phyloP scores from a whole-genome alignment of 2,888 invertebrate species.

The Harpalus rufipes region DNA sequence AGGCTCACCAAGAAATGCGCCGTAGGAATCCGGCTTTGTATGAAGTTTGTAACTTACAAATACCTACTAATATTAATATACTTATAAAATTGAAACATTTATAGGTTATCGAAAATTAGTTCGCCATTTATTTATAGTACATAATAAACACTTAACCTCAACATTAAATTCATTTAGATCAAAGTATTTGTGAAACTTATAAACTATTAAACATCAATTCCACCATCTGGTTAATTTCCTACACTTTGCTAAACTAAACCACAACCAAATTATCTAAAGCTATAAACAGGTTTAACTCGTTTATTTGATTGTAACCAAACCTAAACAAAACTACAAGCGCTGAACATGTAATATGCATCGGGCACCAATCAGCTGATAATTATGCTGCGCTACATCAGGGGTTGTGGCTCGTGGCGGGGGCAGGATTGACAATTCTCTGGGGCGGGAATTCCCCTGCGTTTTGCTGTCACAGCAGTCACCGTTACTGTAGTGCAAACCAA shows the following conservation, averaged over 20 bases:
- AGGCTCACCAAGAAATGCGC: no score
- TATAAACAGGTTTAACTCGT: not conserved
- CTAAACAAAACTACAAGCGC: not conserved
- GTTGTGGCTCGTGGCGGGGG: not conserved
- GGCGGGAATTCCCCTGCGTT: conserved; percentile 14
- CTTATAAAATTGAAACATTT: no score
- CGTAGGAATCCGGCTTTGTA: no score
- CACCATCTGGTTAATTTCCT: conserved; percentile 5
- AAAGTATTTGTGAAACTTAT: not conserved
- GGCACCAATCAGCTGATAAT: conserved; percentile 20
- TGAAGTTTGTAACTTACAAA: no score
- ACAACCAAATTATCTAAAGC: conserved; percentile 2
- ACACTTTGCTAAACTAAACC: not conserved
- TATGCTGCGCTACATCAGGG: conserved; percentile 5
- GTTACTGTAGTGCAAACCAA: conserved; percentile 49
- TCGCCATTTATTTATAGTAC: not conserved
- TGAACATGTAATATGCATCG: conserved; percentile 6
- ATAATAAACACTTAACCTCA: not conserved
- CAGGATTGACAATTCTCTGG: not conserved
- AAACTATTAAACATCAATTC: conserved; percentile 6
- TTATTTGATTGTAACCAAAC: conserved; percentile 15
- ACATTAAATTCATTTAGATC: not conserved
- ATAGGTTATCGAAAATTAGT: not conserved
- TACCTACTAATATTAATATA: no score
- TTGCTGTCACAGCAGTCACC: conserved; percentile 2